Percentiles rank a stretch among this genome's conserved stretches.
Conservation (phyloP, 2,113 vertebrate genomes). For the Mixornis gularis region DNA sequence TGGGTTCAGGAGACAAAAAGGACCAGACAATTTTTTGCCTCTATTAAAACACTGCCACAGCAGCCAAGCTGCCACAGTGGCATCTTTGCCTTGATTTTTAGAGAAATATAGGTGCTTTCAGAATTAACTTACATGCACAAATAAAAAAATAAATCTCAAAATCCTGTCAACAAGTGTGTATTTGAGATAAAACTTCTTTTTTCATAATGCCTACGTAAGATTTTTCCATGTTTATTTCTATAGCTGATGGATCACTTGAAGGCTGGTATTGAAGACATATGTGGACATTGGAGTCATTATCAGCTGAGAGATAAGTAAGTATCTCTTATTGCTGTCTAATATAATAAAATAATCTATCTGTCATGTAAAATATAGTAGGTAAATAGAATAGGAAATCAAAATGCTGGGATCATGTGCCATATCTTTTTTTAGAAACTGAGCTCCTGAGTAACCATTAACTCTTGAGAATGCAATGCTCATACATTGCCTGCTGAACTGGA, state of each 20-base stretch:
- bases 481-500: not conserved
- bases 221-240: not conserved
- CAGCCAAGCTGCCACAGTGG: not conserved
- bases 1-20: not conserved
- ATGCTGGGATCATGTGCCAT: not conserved
- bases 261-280: slow-evolving; percentile 91
- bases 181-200: not conserved
- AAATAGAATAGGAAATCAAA: not conserved
- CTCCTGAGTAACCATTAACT: not conserved
- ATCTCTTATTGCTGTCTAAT: not conserved
- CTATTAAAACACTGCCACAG: not conserved
- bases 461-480: not conserved
- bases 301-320: slow-evolving; percentile 95
- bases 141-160: not conserved
- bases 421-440: not conserved
- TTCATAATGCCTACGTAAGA: not conserved
- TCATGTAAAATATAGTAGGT: not conserved
- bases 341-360: not conserved
- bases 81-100: not conserved
- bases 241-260: slow-evolving; percentile 94
- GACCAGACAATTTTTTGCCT: not conserved
- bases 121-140: not conserved
- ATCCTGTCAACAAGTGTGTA: not conserved
- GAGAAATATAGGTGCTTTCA: not conserved
- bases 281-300: slow-evolving; percentile 95